Conservation (phyloP, 2,797 vertebrate genomes). For the Sebastes dallii region DNA sequence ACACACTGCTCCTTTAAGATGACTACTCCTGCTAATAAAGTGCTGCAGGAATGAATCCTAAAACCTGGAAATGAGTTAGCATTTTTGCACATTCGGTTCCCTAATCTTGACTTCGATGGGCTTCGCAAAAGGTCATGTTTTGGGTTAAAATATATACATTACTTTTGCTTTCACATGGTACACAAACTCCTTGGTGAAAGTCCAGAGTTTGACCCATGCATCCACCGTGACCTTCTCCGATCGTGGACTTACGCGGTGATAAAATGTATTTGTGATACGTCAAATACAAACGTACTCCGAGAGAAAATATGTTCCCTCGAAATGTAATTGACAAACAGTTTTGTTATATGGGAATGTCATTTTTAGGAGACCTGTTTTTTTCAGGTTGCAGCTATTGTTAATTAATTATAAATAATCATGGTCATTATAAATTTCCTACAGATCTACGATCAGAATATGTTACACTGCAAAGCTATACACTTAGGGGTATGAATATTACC, state of each 20-base stretch:
- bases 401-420: not conserved
- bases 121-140: not conserved
- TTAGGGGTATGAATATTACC: not conserved
- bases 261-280: fast-evolving
- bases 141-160: not conserved
- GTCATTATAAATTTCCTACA: slow-evolving; percentile 7
- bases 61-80: not conserved
- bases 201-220: fast-evolving
- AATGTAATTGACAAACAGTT: fast-evolving
- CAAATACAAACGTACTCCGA: fast-evolving
- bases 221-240: fast-evolving
- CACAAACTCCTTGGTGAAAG: not conserved
- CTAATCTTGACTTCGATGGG: fast-evolving
- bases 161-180: not conserved
- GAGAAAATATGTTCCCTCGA: not conserved
- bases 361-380: not conserved
- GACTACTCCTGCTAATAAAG: not conserved
- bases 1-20: not conserved
- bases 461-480: not conserved
- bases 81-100: not conserved
- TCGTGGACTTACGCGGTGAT: not conserved
- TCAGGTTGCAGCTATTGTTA: not conserved
- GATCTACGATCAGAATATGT: not conserved
- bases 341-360: fast-evolving
- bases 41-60: not conserved